Evolutionary conservation across 2,797 vertebrate genomes (phyloP).

Genomic region (Synanceia verrucosa): DNA sequence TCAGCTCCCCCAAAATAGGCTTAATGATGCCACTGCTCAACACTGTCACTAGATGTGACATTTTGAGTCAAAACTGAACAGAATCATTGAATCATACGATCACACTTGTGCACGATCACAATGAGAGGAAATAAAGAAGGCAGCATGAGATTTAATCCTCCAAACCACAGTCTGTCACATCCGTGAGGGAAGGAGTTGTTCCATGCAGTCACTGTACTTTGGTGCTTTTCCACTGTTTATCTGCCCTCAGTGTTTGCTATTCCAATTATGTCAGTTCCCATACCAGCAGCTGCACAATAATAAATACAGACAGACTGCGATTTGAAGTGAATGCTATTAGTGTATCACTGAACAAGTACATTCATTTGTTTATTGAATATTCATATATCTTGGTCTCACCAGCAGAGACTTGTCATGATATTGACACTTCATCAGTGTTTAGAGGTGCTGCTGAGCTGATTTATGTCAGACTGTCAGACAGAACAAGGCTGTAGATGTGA

Average conservation of each 20-base stretch:
- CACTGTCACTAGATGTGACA: not conserved
- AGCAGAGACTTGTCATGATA: not conserved
- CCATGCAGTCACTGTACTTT: constrained; percentile 39
- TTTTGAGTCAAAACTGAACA: not conserved
- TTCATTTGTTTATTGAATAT: not conserved
- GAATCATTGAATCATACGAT: no score
- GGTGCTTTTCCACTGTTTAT: constrained; percentile 55
- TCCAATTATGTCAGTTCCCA: constrained; percentile 66
- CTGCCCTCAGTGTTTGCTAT: constrained; percentile 43
- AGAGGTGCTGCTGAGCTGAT: not conserved
- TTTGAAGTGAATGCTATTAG: constrained; percentile 44
- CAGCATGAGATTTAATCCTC: constrained; percentile 10
- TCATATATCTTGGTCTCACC: not conserved
- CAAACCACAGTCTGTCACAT: constrained; percentile 46
- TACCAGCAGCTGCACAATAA: constrained; percentile 54
- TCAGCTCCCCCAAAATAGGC: no score
- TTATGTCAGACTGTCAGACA: not conserved
- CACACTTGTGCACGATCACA: not conserved
- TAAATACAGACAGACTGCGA: constrained; percentile 41
- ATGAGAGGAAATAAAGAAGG: not conserved
- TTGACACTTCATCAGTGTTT: no score
- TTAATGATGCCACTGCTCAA: no score
- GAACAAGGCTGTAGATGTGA: not conserved
- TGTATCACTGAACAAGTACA: constrained; percentile 37
- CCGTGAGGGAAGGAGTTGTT: constrained; percentile 25